A percentile compares a stretch with the other conserved stretches of the same genome.
Conservation (phyloP, 2,113 vertebrate species). For the Lepisosteus oculatus region DNA sequence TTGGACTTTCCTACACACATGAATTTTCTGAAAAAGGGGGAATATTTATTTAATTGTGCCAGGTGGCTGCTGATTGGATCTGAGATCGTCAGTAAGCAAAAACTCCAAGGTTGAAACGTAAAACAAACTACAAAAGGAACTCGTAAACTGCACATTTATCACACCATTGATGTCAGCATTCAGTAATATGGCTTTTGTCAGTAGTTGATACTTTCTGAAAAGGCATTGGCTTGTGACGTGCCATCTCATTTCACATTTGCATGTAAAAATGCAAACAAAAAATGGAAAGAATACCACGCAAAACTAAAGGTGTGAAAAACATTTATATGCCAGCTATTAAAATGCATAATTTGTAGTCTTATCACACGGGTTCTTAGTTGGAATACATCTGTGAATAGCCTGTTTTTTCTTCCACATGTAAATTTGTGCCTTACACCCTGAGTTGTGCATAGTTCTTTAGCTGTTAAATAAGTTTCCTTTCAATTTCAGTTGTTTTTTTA, state of each 20-base stretch:
- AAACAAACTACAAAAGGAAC: conserved; percentile 43
- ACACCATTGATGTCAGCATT: conserved; percentile 57
- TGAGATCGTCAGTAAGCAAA: conserved; percentile 62
- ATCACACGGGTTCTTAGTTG: conserved; percentile 69
- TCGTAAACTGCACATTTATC: conserved; percentile 43
- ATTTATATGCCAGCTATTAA: conserved; percentile 67
- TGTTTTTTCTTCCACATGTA: conserved; percentile 95
- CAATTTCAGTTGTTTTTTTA: conserved; percentile 54
- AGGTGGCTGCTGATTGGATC: conserved; percentile 65
- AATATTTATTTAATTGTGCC: conserved; percentile 88
- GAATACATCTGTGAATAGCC: conserved; percentile 81
- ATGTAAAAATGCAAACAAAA: conserved; percentile 75
- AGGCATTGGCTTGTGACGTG: conserved; percentile 72
- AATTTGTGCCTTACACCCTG: conserved; percentile 99
- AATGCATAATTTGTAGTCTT: conserved; percentile 64
- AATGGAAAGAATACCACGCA: conserved; percentile 20
- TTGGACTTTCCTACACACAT: conserved; percentile 37
- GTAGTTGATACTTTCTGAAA: conserved; percentile 71
- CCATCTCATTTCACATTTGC: conserved; percentile 83
- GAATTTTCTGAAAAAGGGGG: conserved; percentile 60
- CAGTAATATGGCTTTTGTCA: conserved; percentile 75
- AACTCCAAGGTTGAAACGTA: conserved; percentile 54
- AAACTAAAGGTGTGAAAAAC: conserved; percentile 34
- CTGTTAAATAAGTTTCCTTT: conserved; percentile 71
- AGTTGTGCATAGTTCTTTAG: conserved; percentile 91